These are phyloP conservation scores for Spodoptera exigua DNA, from an alignment of 2,888 invertebrate genomes.

Conservation along the genomic window DNA sequence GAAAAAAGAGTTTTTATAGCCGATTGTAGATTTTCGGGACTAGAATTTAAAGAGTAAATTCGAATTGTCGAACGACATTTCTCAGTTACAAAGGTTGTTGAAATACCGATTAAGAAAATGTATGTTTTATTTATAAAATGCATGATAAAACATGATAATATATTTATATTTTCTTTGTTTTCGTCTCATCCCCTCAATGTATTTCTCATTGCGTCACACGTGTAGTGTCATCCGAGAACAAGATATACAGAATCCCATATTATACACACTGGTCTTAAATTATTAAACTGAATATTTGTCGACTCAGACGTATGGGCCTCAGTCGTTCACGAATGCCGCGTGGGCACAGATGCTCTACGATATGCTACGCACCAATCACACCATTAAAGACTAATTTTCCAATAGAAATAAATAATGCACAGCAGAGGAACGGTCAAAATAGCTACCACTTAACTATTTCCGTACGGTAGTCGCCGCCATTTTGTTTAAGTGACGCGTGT, in stretches of 20 bases:
- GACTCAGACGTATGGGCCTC: constrained; percentile 73
- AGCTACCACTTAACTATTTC: constrained; percentile 75
- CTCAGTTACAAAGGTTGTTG: no score
- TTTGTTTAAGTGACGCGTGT: constrained; percentile 68
- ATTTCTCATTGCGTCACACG: constrained; percentile 65
- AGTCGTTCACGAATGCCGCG: constrained; percentile 80
- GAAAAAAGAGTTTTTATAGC: no score
- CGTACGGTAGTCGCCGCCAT: constrained; percentile 75
- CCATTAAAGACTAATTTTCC: constrained; percentile 85
- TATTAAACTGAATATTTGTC: constrained; percentile 85
- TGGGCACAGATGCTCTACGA: constrained; percentile 77
- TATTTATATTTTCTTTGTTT: constrained; percentile 11
- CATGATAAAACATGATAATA: background rate
- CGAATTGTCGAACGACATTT: no score
- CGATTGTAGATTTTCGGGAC: no score
- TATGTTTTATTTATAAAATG: background rate
- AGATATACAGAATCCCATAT: constrained; percentile 57
- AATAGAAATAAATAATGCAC: constrained; percentile 86
- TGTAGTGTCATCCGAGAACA: constrained; percentile 72
- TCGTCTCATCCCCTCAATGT: constrained; percentile 64
- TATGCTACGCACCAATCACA: constrained; percentile 76
- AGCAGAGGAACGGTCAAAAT: constrained; percentile 80
- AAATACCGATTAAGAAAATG: no score
- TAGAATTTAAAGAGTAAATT: no score
- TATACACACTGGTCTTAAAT: constrained; percentile 80